Conservation (phyloP, 2,113 vertebrate species). For the Hucho hucho region DNA sequence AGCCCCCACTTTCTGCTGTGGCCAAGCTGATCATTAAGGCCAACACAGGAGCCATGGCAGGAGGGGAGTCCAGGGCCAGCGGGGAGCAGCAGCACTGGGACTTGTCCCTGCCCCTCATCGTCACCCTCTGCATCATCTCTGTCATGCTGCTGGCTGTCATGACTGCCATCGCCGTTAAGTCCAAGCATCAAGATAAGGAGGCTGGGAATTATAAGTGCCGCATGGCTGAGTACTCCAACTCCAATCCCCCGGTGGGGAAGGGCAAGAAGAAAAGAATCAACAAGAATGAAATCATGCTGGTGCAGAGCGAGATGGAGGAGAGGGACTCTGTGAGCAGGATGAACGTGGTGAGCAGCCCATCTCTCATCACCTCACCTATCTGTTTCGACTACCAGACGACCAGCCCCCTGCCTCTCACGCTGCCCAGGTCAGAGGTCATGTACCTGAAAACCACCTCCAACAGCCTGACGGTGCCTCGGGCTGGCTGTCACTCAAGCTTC, state of each 20-base stretch:
- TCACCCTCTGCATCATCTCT: slow-evolving; percentile 96
- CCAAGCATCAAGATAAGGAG: slow-evolving; percentile 99
- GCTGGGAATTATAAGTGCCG: slow-evolving; percentile 98
- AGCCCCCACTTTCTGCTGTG: slow-evolving; percentile 92
- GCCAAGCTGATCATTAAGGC: slow-evolving; percentile 95
- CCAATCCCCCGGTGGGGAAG: slow-evolving; percentile 95
- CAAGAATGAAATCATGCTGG: slow-evolving; percentile 99
- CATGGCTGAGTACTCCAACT: slow-evolving; percentile 97
- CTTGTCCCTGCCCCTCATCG: slow-evolving; percentile 94
- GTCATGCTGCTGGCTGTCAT: slow-evolving; percentile 97
- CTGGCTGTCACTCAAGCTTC: slow-evolving; percentile 97
- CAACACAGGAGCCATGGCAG: slow-evolving; percentile 81
- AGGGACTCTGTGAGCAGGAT: slow-evolving; percentile 96
- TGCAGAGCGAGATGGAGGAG: slow-evolving; percentile 98
- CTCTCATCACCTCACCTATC: slow-evolving; percentile 97
- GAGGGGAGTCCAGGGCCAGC: slow-evolving; percentile 84
- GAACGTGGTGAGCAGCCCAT: slow-evolving; percentile 99
- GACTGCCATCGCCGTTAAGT: slow-evolving; percentile 97
- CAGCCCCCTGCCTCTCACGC: slow-evolving; percentile 92
- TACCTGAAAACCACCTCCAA: slow-evolving; percentile 97
- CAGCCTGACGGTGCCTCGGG: slow-evolving; percentile 96
- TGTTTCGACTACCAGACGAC: slow-evolving; percentile 97
- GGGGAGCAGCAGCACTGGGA: slow-evolving; percentile 95
- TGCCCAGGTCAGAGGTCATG: slow-evolving; percentile 98
- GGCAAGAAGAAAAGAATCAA: slow-evolving; percentile 96